Conservation (phyloP, 2,797 vertebrate genomes). For the Sciaenops ocellatus region DNA sequence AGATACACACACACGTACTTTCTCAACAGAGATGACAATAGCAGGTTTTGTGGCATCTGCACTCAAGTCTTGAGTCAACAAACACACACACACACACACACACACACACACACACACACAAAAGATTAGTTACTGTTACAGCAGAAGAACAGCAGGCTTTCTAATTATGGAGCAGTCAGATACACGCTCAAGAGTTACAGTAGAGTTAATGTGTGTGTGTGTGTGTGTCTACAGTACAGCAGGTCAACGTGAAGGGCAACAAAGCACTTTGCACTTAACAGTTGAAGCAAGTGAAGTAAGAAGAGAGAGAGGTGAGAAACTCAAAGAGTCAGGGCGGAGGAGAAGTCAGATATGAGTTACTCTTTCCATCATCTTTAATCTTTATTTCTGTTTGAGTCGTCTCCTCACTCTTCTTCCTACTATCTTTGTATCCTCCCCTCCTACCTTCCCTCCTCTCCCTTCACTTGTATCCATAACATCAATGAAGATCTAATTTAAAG, state of each 20-base stretch:
- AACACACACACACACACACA: constrained; percentile 11
- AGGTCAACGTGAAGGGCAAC: constrained; percentile 29
- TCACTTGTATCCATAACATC: too few relatives aligned
- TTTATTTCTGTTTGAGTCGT: too few relatives aligned
- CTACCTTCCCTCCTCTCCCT: too few relatives aligned
- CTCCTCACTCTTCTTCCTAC: too few relatives aligned
- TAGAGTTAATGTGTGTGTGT: background rate
- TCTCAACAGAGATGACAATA: constrained; percentile 29
- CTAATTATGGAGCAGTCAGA: constrained; percentile 23
- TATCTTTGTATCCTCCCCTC: too few relatives aligned
- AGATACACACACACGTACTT: constrained; percentile 23
- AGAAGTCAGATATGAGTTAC: background rate
- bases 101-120: constrained; percentile 11
- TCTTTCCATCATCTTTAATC: background rate
- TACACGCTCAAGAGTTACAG: constrained; percentile 1
- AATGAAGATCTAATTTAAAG: too few relatives aligned
- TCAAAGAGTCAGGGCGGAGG: too few relatives aligned
- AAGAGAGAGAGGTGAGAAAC: constrained; percentile 9
- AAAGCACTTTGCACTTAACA: constrained; percentile 14
- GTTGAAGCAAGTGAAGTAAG: constrained; percentile 25
- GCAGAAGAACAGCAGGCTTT: constrained; percentile 27
- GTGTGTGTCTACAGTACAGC: constrained; percentile 1
- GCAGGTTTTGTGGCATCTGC: constrained; percentile 16
- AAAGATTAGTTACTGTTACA: background rate
- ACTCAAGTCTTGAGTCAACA: background rate